Conservation (phyloP, 2,113 vertebrate genomes). For the Falcunculus frontatus region DNA sequence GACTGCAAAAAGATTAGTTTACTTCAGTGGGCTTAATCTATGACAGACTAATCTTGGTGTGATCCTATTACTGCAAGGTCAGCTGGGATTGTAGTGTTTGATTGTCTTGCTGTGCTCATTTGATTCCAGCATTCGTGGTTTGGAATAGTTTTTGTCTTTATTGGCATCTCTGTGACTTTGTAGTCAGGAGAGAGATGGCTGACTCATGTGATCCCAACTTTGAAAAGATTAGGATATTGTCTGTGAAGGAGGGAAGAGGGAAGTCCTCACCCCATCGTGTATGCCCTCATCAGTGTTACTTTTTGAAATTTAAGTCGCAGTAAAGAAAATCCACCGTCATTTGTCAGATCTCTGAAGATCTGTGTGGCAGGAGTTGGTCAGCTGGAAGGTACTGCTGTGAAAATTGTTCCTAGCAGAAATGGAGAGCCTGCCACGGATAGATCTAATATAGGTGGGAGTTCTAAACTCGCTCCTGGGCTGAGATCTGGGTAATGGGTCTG, state of each 20-base stretch:
- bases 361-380: neutral
- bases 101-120: neutral
- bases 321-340: neutral
- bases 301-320: neutral
- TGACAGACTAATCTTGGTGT: slow-evolving; percentile 55
- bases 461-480: neutral
- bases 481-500: neutral
- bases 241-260: neutral
- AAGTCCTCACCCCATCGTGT: fast-evolving
- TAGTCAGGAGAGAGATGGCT: neutral
- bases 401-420: neutral
- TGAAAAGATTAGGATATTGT: neutral
- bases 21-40: slow-evolving; percentile 14
- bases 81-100: slow-evolving; percentile 14
- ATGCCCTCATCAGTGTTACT: neutral
- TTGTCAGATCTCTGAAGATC: neutral
- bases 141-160: neutral
- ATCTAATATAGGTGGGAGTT: neutral
- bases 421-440: neutral
- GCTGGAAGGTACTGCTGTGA: neutral
- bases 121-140: neutral
- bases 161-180: neutral
- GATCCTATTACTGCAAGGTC: slow-evolving; percentile 69
- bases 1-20: slow-evolving; percentile 39
- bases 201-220: neutral